phyloP scores from a whole-genome alignment of 2,797 vertebrate species.

The Hirundo rustica region DNA sequence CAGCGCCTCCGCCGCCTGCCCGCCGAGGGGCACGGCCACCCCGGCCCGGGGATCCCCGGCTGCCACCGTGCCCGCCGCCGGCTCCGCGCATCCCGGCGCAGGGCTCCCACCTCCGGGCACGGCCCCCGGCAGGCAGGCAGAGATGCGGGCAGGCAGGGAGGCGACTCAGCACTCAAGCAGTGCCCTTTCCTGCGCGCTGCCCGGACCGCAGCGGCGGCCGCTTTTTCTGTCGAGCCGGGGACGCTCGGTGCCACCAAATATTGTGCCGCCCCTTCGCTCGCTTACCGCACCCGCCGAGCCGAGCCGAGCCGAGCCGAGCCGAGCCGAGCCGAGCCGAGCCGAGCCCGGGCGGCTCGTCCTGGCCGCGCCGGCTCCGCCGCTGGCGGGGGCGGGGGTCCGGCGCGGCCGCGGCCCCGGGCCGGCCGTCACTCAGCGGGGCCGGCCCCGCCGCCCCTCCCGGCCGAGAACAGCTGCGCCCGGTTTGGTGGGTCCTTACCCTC shows the following conservation, averaged over 20 bases:
- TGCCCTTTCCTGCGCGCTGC: background rate
- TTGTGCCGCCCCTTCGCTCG: constrained; percentile 70
- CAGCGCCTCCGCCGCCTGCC: background rate
- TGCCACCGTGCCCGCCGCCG: background rate
- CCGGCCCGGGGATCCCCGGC: background rate
- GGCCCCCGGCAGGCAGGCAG: background rate
- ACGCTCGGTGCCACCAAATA: constrained; percentile 84
- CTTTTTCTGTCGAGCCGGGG: constrained; percentile 85
- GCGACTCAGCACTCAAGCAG: background rate
- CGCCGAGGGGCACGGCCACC: background rate
- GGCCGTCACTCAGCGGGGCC: constrained; percentile 19
- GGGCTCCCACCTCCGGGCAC: background rate
- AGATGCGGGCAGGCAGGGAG: background rate
- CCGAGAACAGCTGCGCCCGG: background rate
- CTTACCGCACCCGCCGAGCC: background rate
- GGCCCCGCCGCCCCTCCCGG: constrained; percentile 5
- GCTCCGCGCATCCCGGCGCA: background rate
- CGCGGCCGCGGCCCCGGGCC: background rate
- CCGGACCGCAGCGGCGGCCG: background rate
- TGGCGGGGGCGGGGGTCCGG: background rate
- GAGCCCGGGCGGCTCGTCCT: background rate
- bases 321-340: background rate
- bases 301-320: background rate
- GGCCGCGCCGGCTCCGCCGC: background rate
- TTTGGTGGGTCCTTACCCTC: background rate